phyloP scores from a whole-genome alignment of 2,113 vertebrate genomes.

The Apistogramma diplotaenia region DNA sequence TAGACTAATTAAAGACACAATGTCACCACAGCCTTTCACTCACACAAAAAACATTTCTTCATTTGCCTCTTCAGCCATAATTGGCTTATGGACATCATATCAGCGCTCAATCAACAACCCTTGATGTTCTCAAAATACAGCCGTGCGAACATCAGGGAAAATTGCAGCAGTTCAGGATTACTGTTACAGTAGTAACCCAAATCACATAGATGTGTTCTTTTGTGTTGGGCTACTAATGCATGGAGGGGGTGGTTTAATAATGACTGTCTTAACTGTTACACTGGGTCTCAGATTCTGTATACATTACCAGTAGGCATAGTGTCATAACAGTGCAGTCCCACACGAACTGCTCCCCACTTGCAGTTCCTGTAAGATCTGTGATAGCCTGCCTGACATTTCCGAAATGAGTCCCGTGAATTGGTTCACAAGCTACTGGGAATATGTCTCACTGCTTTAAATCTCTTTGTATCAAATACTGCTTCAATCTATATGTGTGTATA shows the following conservation, averaged over 20 bases:
- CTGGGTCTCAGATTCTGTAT: slow-evolving; percentile 7
- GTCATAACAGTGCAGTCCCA: slow-evolving; percentile 28
- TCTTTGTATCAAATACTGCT: not conserved
- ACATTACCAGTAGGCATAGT: slow-evolving; percentile 8
- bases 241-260: slow-evolving; percentile 40
- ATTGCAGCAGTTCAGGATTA: slow-evolving; percentile 37
- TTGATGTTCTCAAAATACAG: slow-evolving; percentile 55
- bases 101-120: slow-evolving; percentile 42
- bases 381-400: slow-evolving; percentile 53
- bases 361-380: slow-evolving; percentile 37
- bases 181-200: slow-evolving; percentile 44
- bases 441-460: slow-evolving; percentile 16
- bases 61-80: slow-evolving; percentile 49
- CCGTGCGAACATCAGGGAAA: slow-evolving; percentile 34
- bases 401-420: slow-evolving; percentile 37
- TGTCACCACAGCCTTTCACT: slow-evolving; percentile 47
- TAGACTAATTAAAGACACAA: slow-evolving; percentile 51
- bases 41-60: slow-evolving; percentile 34
- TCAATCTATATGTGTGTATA: not conserved
- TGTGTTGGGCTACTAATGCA: slow-evolving; percentile 21
- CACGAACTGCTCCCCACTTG: slow-evolving; percentile 15
- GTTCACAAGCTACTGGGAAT: slow-evolving; percentile 47
- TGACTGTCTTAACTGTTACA: slow-evolving; percentile 30
- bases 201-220: slow-evolving; percentile 33
- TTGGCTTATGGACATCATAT: slow-evolving; percentile 54